phyloP scores from a whole-genome alignment of 2,888 invertebrate genomes.

The Torymus tubicola region DNA sequence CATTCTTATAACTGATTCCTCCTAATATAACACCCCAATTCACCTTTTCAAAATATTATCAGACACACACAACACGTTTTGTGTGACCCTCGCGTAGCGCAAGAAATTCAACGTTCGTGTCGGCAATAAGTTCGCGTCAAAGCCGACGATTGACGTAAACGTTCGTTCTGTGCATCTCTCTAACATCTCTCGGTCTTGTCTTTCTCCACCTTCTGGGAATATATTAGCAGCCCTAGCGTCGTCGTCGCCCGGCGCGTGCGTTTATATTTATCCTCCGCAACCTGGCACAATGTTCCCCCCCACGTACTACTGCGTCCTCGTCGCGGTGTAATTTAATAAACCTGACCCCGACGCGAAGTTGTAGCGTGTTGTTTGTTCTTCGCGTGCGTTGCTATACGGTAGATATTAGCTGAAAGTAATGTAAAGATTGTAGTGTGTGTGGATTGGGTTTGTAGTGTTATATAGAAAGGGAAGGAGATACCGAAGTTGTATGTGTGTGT shows the following conservation, averaged over 20 bases:
- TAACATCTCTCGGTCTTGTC: not conserved
- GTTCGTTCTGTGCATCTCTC: too few relatives aligned
- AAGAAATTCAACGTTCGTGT: not conserved
- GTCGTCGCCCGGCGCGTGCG: constrained; percentile 24
- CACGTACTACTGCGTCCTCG: too few relatives aligned
- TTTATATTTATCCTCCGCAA: constrained; percentile 48
- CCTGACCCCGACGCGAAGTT: not conserved
- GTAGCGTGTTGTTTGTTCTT: too few relatives aligned
- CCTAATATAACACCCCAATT: too few relatives aligned
- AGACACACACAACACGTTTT: too few relatives aligned
- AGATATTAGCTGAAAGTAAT: too few relatives aligned
- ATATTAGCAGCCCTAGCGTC: constrained; percentile 28
- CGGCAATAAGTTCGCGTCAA: not conserved
- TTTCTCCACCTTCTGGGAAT: constrained; percentile 50
- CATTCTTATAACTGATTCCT: too few relatives aligned
- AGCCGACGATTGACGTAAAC: not conserved
- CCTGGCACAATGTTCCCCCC: constrained; percentile 25
- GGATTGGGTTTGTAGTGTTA: too few relatives aligned
- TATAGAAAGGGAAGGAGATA: constrained; percentile 10
- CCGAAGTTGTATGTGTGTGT: not conserved
- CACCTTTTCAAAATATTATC: too few relatives aligned
- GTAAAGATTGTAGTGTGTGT: too few relatives aligned
- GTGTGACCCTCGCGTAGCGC: too few relatives aligned
- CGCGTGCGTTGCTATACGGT: too few relatives aligned
- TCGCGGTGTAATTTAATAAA: constrained; percentile 34